Evolutionary conservation across 2,113 vertebrate genomes (phyloP).

Genomic region (Peromyscus polionotus): DNA sequence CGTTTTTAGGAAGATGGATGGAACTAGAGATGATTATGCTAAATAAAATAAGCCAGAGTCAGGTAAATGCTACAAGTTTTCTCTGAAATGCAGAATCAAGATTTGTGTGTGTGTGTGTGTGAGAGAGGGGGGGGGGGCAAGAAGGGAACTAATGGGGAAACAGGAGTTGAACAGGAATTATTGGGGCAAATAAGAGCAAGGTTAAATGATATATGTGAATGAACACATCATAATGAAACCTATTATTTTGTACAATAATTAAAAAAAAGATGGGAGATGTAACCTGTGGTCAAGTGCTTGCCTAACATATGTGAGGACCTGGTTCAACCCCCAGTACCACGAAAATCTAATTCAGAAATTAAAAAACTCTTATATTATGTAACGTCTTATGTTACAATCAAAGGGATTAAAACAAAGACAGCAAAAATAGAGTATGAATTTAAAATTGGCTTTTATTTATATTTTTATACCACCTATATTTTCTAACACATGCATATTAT

Average conservation of each 20-base stretch:
- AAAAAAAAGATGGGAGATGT: neutral
- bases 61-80: neutral
- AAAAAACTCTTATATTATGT: neutral
- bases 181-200: neutral
- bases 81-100: neutral
- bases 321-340: neutral
- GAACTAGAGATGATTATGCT: neutral
- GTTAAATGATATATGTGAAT: neutral
- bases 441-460: conserved; percentile 53
- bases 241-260: neutral
- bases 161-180: neutral
- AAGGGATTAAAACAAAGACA: neutral
- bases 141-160: neutral
- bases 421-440: conserved; percentile 61
- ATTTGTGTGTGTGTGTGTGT: neutral
- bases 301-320: neutral
- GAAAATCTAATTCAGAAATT: neutral
- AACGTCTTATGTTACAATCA: conserved; percentile 27
- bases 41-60: neutral
- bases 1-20: neutral
- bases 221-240: neutral
- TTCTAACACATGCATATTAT: conserved; percentile 57
- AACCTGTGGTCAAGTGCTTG: neutral
- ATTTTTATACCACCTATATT: conserved; percentile 32
- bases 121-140: too few relatives aligned